Percentiles rank a stretch among this genome's conserved stretches.
Conservation (phyloP, 37 sponge, comb jelly and placozoan species). For the Diacarnus erythraeanus region DNA sequence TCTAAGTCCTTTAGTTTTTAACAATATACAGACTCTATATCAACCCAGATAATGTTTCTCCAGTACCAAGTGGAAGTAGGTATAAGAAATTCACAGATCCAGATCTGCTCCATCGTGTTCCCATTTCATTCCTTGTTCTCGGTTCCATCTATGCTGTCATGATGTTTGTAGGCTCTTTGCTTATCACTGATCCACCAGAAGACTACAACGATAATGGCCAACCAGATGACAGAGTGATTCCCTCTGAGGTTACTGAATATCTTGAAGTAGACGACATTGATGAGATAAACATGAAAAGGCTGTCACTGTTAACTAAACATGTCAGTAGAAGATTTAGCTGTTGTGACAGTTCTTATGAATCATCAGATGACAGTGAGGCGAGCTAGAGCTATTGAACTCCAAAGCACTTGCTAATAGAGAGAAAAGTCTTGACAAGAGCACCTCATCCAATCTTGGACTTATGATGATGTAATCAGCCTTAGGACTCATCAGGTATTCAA, state of each 20-base stretch:
- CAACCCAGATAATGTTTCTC: conserved; percentile 64
- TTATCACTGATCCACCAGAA: conserved; percentile 59
- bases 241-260: not conserved
- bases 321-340: no score
- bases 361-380: no score
- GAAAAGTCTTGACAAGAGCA: not conserved
- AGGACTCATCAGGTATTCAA: conserved; percentile 62
- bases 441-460: not conserved
- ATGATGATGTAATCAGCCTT: conserved; percentile 11
- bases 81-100: conserved; percentile 31
- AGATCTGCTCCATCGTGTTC: conserved; percentile 61
- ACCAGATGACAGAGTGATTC: not conserved
- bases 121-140: conserved; percentile 66
- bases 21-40: conserved; percentile 61
- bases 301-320: no score
- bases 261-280: not conserved
- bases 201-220: not conserved
- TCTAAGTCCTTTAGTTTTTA: conserved; percentile 67
- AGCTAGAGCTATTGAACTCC: no score
- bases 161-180: conserved; percentile 56
- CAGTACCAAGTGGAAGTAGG: not conserved
- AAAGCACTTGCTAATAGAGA: no score
- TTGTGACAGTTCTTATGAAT: no score
- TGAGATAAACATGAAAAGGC: not conserved
- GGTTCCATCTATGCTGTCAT: conserved; percentile 55